Conservation (phyloP, 2,797 vertebrate genomes). For the Danio aesculapii region DNA sequence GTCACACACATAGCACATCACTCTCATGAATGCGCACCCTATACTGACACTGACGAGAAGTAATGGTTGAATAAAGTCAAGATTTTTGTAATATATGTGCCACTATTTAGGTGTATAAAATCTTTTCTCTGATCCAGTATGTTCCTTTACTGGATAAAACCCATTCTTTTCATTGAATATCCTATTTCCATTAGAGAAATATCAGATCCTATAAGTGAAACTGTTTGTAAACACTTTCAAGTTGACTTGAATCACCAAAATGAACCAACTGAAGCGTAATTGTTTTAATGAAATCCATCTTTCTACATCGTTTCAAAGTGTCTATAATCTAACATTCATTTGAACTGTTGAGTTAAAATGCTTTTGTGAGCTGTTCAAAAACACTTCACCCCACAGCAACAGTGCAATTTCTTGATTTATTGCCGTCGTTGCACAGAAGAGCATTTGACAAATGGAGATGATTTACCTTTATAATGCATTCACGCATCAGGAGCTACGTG, state of each 20-base stretch:
- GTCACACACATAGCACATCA: too few relatives aligned
- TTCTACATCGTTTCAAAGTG: background rate
- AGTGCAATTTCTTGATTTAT: background rate
- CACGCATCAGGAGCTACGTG: background rate
- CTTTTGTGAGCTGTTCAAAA: background rate
- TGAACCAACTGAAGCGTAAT: background rate
- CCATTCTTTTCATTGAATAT: background rate
- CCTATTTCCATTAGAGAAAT: background rate
- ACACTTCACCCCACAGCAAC: background rate
- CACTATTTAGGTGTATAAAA: background rate
- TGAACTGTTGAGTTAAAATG: background rate
- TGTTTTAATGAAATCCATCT: background rate
- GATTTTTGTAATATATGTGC: too few relatives aligned
- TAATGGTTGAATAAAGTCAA: too few relatives aligned
- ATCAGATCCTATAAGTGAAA: background rate
- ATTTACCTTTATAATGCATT: conserved; percentile 35
- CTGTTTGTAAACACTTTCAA: background rate
- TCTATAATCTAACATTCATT: background rate
- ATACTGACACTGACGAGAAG: too few relatives aligned
- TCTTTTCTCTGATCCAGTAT: background rate
- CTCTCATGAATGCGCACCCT: too few relatives aligned
- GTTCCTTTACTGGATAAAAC: background rate
- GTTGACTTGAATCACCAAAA: background rate
- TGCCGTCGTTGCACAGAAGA: background rate
- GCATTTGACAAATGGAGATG: background rate